Conservation (phyloP, 2,888 invertebrate genomes). For the Malacosoma neustria region DNA sequence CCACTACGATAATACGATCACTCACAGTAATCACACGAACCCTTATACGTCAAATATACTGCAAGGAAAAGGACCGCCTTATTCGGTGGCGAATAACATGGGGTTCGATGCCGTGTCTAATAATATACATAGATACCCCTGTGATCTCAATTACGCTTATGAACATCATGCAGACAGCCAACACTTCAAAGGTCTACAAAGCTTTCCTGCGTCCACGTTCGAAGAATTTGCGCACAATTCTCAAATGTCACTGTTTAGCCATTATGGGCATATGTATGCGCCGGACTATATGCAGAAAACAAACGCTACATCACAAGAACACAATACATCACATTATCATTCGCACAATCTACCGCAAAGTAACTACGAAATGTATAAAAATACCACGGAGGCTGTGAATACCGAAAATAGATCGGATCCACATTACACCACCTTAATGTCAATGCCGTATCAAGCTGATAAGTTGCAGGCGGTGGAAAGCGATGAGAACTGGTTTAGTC, state of each 20-base stretch:
- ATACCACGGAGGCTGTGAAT: conserved; percentile 44
- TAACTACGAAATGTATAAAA: conserved; percentile 60
- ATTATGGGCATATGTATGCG: conserved; percentile 64
- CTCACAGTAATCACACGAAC: conserved; percentile 51
- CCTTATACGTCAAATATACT: conserved; percentile 60
- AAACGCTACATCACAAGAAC: conserved; percentile 36
- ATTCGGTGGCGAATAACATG: conserved; percentile 34
- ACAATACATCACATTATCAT: conserved; percentile 47
- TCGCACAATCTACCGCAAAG: conserved; percentile 41
- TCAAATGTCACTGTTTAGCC: conserved; percentile 66
- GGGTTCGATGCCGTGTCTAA: conserved; percentile 45
- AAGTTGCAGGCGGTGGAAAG: conserved; percentile 79
- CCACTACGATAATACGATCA: conserved; percentile 56
- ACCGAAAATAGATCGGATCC: conserved; percentile 69
- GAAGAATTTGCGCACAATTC: conserved; percentile 72
- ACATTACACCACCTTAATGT: conserved; percentile 79
- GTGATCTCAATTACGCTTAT: conserved; percentile 63
- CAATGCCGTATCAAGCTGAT: conserved; percentile 76
- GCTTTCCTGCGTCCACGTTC: conserved; percentile 65
- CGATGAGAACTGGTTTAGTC: conserved; percentile 68
- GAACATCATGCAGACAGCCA: conserved; percentile 39
- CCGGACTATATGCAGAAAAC: conserved; percentile 60
- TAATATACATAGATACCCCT: conserved; percentile 57
- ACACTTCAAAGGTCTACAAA: conserved; percentile 56
- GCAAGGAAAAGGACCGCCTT: conserved; percentile 60